Conservation (phyloP, 2,888 invertebrate genomes). For the Prosapia bicincta region DNA sequence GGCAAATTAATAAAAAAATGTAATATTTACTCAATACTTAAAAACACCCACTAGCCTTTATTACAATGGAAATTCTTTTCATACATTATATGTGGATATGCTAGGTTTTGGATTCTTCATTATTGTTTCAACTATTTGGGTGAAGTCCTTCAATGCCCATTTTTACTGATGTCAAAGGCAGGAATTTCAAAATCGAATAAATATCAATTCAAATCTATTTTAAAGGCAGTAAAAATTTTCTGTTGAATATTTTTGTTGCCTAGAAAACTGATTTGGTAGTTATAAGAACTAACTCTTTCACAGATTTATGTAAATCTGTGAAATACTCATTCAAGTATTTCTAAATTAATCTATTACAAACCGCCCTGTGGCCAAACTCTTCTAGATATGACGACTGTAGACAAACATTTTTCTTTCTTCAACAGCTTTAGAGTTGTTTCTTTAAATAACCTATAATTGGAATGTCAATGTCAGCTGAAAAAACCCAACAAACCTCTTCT, state of each 20-base stretch:
- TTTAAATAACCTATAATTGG: neutral
- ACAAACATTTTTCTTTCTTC: neutral
- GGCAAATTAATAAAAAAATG: no score
- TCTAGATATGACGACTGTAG: neutral
- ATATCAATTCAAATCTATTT: neutral
- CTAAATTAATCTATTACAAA: neutral
- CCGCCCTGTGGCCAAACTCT: neutral
- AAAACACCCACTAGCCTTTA: no score
- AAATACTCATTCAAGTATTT: no score
- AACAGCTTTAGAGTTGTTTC: neutral
- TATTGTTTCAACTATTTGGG: neutral
- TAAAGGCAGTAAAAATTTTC: neutral
- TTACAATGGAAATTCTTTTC: no score
- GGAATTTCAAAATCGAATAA: neutral
- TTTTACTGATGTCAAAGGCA: neutral
- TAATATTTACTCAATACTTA: no score
- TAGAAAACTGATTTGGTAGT: neutral
- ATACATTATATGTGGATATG: no score
- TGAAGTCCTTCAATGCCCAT: neutral
- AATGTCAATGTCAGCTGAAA: neutral
- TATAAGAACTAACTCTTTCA: neutral
- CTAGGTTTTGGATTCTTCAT: neutral
- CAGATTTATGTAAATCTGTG: no score
- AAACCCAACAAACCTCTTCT: conserved; percentile 52
- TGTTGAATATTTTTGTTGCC: neutral